phyloP scores from a whole-genome alignment of 2,888 invertebrate genomes.

The Rhorus exstirpatorius region DNA sequence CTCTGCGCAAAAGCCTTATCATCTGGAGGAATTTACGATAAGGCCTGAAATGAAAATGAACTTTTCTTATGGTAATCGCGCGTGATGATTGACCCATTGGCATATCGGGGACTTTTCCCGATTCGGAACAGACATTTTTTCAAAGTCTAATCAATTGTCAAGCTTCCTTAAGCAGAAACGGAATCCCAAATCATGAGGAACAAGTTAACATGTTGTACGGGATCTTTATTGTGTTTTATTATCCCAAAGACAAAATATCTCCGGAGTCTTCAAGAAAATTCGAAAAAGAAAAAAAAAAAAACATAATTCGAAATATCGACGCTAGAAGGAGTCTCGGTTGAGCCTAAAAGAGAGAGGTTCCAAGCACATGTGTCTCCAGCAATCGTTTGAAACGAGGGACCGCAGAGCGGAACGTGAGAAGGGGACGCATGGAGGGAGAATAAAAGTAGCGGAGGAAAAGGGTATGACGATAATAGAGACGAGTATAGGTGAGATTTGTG shows the following conservation, averaged over 20 bases:
- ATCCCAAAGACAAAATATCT: too few relatives aligned
- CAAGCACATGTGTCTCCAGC: neutral
- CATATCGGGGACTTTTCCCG: neutral
- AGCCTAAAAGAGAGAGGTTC: neutral
- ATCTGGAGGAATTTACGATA: neutral
- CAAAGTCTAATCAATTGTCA: too few relatives aligned
- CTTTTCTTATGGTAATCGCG: neutral
- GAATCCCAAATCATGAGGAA: too few relatives aligned
- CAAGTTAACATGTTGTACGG: too few relatives aligned
- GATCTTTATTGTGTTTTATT: too few relatives aligned
- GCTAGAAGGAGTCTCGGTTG: neutral
- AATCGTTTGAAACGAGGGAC: neutral
- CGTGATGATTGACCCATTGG: neutral
- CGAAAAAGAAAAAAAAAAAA: too few relatives aligned
- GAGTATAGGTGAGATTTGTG: slow-evolving; percentile 18
- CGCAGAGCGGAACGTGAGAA: slow-evolving; percentile 29
- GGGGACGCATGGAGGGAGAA: neutral
- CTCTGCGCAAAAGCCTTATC: slow-evolving; percentile 8
- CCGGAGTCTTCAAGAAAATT: too few relatives aligned
- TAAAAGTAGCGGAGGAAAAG: neutral
- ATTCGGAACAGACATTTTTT: too few relatives aligned
- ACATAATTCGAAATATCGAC: neutral
- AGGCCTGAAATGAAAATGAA: neutral
- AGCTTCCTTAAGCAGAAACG: too few relatives aligned
- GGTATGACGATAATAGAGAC: neutral